Evolutionary conservation across 2,797 vertebrate genomes (phyloP), one percentile per base, ranked within the genome.

Genomic region (Hoplostethus atlanticus): DNA sequence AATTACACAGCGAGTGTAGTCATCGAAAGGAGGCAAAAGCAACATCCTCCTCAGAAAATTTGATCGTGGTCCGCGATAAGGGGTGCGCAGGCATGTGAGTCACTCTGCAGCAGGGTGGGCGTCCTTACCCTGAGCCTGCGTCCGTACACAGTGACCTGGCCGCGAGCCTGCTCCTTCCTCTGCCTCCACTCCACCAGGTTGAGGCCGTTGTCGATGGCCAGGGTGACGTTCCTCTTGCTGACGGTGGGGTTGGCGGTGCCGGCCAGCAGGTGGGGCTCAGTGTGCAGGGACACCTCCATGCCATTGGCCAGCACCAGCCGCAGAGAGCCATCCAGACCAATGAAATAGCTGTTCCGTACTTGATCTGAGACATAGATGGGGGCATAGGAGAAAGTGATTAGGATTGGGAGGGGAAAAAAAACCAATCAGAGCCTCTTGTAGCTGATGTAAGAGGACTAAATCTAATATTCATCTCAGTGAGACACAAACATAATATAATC

Each of bases 141-240:
- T 53, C 98, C 98, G 0, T 98, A 99, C 67, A 99, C 97, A 0
- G 98, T 99, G 93, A 99, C 94, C 92, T 99, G 98, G 6, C 98
- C 97, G 0, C 97, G 95, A 0, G 97, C 95, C 89, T 99, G 97
- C 84, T 99, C 98, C 92, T 98, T 99, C 74, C 98, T 95, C 83
- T 99, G 98, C 38, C 98, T 93, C 98, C 98, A 99, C 89, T 99
- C 98, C 81, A 99, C 98, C 25, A 99, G 93, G 86, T 99, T 99
- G 31, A 99, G 97, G 48, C 98, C 98, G 0, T 99, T 99, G 90
- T 99, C 98, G 0, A 98, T 97, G 81, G 98, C 98, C 82, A 99
- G 90, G 0, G 97, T 99, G 67, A 99, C 97, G 0, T 99, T 99
- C 87, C 98, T 96, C 90, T 96, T 97, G 90, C 98, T 97, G 83